These are phyloP conservation scores for Gnathonemus echidnorhynchus DNA, from an alignment of 2,113 vertebrate genomes.

Conservation along the genomic window DNA sequence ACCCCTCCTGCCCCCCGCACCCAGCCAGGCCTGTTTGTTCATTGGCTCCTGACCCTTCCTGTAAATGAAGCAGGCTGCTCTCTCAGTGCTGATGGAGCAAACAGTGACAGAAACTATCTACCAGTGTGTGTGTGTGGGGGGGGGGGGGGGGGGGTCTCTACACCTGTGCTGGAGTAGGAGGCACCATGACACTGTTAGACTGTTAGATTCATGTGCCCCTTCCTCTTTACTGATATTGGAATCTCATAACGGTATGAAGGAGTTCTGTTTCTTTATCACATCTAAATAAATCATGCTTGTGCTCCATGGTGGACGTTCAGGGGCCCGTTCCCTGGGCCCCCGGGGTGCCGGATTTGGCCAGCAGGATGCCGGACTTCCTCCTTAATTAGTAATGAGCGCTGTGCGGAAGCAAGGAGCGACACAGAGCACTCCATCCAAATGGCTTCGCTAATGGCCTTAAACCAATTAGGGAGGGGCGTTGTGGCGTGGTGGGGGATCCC, in stretches of 20 bases:
- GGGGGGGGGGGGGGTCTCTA: neutral
- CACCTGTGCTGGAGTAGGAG: neutral
- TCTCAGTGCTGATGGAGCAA: neutral
- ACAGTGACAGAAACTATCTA: neutral
- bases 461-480: constrained; percentile 9
- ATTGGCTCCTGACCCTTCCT: constrained; percentile 9
- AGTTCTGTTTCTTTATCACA: neutral
- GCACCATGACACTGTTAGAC: neutral
- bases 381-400: constrained; percentile 32
- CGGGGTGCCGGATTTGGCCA: neutral
- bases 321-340: neutral
- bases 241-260: neutral
- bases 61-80: constrained; percentile 7
- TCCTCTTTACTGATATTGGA: neutral
- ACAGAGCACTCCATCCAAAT: constrained; percentile 33
- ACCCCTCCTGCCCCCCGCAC: neutral
- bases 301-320: neutral
- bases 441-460: constrained; percentile 28
- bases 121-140: neutral
- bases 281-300: neutral
- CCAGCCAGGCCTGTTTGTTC: neutral
- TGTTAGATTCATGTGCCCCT: neutral
- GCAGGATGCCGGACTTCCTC: constrained; percentile 29
- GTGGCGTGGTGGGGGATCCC: neutral
- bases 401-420: constrained; percentile 21